These are phyloP conservation scores for Caenorhabditis tropicalis DNA, from an alignment of 1,140 invertebrate genomes.

Conservation along the genomic window DNA sequence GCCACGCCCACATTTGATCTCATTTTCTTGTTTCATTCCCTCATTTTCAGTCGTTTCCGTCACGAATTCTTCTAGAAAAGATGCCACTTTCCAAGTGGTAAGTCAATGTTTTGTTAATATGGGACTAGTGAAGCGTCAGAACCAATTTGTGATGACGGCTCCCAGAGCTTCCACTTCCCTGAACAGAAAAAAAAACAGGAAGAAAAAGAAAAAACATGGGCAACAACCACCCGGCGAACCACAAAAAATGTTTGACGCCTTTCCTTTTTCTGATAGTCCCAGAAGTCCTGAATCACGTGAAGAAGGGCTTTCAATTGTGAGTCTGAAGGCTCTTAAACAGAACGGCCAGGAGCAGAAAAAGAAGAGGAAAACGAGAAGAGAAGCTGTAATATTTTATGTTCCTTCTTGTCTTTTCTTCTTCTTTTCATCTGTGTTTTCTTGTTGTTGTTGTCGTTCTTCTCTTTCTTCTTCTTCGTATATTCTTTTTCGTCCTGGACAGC, in stretches of 20 bases:
- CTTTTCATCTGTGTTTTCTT: background rate
- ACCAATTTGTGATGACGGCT: conserved; percentile 25
- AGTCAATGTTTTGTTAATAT: conserved; percentile 21
- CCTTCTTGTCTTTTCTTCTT: background rate
- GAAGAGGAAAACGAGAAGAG: conserved; percentile 18
- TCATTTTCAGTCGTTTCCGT: background rate
- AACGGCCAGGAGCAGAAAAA: background rate
- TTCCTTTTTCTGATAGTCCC: background rate
- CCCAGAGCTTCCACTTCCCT: background rate
- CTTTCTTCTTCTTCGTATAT: background rate
- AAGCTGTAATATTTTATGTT: conserved; percentile 41
- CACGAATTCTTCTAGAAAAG: background rate
- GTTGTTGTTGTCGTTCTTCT: conserved; percentile 1
- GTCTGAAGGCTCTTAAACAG: background rate
- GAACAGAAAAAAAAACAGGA: background rate
- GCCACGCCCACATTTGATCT: background rate
- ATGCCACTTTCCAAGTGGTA: conserved; percentile 18
- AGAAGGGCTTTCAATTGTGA: background rate
- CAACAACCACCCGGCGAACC: background rate
- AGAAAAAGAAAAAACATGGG: background rate
- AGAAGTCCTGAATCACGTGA: conserved; percentile 12
- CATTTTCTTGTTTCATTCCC: background rate
- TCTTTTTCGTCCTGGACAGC: conserved; percentile 1
- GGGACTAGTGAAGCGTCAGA: background rate
- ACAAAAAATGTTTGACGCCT: background rate